Evolutionary conservation across 2,888 invertebrate genomes (phyloP), one percentile per base, ranked within the genome.

Genomic region (Endomychus coccineus): DNA sequence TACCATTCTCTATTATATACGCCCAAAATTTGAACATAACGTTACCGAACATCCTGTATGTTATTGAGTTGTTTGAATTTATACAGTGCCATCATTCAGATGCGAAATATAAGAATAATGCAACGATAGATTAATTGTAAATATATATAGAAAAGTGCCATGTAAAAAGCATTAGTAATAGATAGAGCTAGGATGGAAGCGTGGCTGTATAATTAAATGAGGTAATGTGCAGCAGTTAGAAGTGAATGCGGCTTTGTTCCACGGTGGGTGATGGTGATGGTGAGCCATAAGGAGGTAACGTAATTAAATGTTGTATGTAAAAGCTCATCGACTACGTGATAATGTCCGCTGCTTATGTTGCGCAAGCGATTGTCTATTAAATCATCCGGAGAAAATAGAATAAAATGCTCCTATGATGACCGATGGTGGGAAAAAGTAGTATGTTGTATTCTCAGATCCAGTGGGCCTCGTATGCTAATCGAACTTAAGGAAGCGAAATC

Each of bases 381-480:
- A 62, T 61, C 61, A 61, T 61, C 56, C 48, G 41, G 47, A 52
- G 56, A 56, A 58, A 61, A 60, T 57, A 59, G 54, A 59, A 61
- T 55, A 58, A 62, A 60, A 46, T 56, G 55, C 50, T 51, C 49
- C 51, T 54, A 48, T 43, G 53, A 59, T 60, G 61, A 62, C 57
- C 61, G 56, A 62, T 59, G 61, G 62, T 64, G 62, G 61, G 64
- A 64, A 62, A 59, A 64, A 62, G 56, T 61, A 48, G 60, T 51
- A 53, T 52, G 53, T 54, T 59, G 57, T 59, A 58, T 64, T 62
- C 64, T 64, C 62, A 62, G 59, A n/a, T n/a, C n/a, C n/a, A n/a
- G n/a, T n/a, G n/a, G n/a, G n/a, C n/a, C n/a, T n/a, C n/a, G n/a
- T n/a, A n/a, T n/a, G n/a, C n/a, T n/a, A n/a, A n/a, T n/a, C n/a